Percentiles rank a stretch among this genome's conserved stretches.
These are phyloP conservation scores for Taenaris catops DNA, from an alignment of 2,888 invertebrate genomes.

Conservation along the genomic window DNA sequence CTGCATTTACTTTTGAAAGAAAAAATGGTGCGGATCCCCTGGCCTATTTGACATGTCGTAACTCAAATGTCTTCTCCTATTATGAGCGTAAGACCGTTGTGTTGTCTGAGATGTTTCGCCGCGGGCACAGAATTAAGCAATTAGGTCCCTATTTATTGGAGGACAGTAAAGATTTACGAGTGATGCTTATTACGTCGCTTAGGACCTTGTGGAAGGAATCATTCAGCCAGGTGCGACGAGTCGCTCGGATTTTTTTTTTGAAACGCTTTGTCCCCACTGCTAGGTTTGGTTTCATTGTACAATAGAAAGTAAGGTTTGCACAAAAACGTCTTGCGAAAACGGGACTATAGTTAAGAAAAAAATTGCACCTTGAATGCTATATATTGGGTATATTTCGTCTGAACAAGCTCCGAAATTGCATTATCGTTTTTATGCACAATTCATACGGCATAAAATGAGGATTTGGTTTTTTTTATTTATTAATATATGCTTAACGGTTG, in stretches of 20 bases:
- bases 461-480: slow-evolving; percentile 19
- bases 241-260: slow-evolving; percentile 42
- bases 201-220: slow-evolving; percentile 32
- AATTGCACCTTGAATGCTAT: slow-evolving; percentile 31
- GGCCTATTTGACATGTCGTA: slow-evolving; percentile 33
- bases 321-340: slow-evolving; percentile 64
- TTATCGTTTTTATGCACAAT: slow-evolving; percentile 25
- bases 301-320: slow-evolving; percentile 73
- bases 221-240: slow-evolving; percentile 62
- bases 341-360: slow-evolving; percentile 49
- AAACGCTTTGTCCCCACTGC: slow-evolving; percentile 43
- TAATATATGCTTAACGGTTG: slow-evolving; percentile 27
- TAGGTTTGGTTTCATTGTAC: slow-evolving; percentile 57
- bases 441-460: slow-evolving; percentile 21
- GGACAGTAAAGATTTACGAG: slow-evolving; percentile 56
- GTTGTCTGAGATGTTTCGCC: slow-evolving; percentile 37
- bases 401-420: slow-evolving; percentile 17
- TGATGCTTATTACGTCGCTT: slow-evolving; percentile 38
- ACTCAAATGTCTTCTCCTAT: slow-evolving; percentile 66
- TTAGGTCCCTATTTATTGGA: slow-evolving; percentile 61
- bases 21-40: slow-evolving; percentile 52
- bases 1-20: slow-evolving; percentile 53
- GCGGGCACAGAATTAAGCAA: slow-evolving; percentile 47
- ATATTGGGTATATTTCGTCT: slow-evolving; percentile 19
- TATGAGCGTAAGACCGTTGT: slow-evolving; percentile 30